These are phyloP conservation scores for Zaprionus davidi DNA, from an alignment of 1,140 invertebrate species.

Conservation along the genomic window DNA sequence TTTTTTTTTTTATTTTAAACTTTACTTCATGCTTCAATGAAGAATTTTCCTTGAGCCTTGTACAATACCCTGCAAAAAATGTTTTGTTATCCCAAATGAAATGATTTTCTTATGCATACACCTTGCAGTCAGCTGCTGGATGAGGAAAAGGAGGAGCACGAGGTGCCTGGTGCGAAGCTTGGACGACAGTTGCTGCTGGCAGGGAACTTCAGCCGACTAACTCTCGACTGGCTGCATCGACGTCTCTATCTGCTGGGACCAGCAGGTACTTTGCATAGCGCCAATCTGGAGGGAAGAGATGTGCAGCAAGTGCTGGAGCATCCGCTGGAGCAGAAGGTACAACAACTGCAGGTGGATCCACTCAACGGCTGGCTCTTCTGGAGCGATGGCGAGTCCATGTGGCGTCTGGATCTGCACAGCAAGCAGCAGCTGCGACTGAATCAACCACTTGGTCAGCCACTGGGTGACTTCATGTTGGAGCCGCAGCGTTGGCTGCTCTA, in stretches of 20 bases:
- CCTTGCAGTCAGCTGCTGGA: conserved; percentile 35
- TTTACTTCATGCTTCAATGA: no score
- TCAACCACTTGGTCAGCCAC: conserved; percentile 68
- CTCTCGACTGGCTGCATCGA: conserved; percentile 94
- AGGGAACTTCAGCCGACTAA: conserved; percentile 85
- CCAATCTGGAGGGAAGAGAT: conserved; percentile 32
- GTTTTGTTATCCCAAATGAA: no score
- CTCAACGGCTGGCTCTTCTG: conserved; percentile 96
- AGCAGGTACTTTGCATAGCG: conserved; percentile 63
- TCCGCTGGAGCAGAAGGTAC: conserved; percentile 70
- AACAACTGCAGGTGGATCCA: conserved; percentile 94
- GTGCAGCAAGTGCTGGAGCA: neutral
- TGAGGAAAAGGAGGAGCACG: conserved; percentile 8
- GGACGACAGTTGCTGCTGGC: conserved; percentile 75
- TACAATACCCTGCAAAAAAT: no score
- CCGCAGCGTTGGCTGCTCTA: conserved; percentile 91
- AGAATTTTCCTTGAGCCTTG: no score
- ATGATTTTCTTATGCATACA: no score
- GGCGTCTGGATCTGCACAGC: conserved; percentile 89
- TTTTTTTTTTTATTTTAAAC: no score
- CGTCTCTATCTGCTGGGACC: conserved; percentile 92
- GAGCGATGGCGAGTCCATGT: conserved; percentile 88
- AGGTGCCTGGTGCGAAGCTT: neutral
- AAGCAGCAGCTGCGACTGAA: conserved; percentile 18
- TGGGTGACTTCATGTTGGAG: conserved; percentile 90